These are phyloP conservation scores for Saccostrea cuccullata DNA, from an alignment of 1,140 invertebrate species.

Conservation along the genomic window DNA sequence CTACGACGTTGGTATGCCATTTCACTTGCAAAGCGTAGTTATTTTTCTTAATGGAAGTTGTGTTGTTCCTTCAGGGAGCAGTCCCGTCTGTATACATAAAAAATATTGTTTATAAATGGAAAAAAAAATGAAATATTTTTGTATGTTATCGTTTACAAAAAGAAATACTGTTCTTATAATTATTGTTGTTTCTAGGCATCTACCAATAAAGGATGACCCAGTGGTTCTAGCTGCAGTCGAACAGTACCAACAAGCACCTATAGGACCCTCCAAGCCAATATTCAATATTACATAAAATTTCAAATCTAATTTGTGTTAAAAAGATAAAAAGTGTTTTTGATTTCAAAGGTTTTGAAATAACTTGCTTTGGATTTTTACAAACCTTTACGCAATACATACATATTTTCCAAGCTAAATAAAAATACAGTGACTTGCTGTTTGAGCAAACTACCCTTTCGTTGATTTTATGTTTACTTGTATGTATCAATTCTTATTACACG, in stretches of 20 bases:
- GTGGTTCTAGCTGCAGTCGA: neutral
- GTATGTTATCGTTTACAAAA: too few relatives aligned
- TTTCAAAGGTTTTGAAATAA: neutral
- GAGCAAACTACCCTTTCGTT: too few relatives aligned
- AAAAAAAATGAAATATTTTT: too few relatives aligned
- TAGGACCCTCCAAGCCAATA: neutral
- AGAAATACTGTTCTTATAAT: too few relatives aligned
- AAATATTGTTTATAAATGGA: too few relatives aligned
- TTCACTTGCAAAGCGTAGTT: too few relatives aligned
- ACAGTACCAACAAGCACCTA: conserved; percentile 24
- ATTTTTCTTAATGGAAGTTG: too few relatives aligned
- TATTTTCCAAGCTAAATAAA: neutral
- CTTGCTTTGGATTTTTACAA: neutral
- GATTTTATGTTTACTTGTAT: too few relatives aligned
- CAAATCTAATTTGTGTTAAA: neutral
- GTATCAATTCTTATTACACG: too few relatives aligned
- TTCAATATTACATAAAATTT: neutral
- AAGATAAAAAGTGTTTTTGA: neutral
- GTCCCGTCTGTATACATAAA: too few relatives aligned
- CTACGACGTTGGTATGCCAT: neutral
- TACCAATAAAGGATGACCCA: neutral
- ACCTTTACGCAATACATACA: neutral
- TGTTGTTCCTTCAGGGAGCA: too few relatives aligned
- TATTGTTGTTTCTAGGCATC: neutral
- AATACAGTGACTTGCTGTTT: too few relatives aligned